Conservation (phyloP, 2,797 vertebrate species). For the Pempheris klunzingeri region DNA sequence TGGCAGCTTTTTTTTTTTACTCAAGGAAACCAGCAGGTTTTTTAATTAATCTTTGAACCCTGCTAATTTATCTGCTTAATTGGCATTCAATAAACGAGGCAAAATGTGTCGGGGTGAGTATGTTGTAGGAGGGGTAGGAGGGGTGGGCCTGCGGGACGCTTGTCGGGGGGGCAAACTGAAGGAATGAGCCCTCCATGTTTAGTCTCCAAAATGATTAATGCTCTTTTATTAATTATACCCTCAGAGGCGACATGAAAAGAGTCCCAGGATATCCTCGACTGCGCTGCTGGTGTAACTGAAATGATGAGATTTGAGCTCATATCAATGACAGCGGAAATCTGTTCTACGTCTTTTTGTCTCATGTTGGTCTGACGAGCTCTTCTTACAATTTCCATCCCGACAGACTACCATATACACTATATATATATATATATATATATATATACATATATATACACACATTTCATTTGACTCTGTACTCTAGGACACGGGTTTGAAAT, state of each 20-base stretch:
- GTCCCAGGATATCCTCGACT: constrained; percentile 69
- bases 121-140: constrained; percentile 50
- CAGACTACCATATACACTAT: not conserved
- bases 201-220: constrained; percentile 83
- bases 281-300: constrained; percentile 59
- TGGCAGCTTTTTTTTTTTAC: constrained; percentile 57
- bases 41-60: constrained; percentile 85
- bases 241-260: constrained; percentile 71
- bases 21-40: constrained; percentile 72
- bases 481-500: constrained; percentile 5
- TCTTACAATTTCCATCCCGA: not conserved
- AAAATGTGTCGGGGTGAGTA: constrained; percentile 60
- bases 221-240: constrained; percentile 84
- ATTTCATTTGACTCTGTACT: constrained; percentile 11
- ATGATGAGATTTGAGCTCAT: constrained; percentile 50
- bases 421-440: no score
- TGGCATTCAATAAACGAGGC: constrained; percentile 81
- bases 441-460: not conserved
- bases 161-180: constrained; percentile 73
- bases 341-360: constrained; percentile 27
- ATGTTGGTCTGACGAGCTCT: constrained; percentile 16
- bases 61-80: constrained; percentile 83
- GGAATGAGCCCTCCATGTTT: constrained; percentile 73
- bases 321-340: constrained; percentile 31
- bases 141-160: constrained; percentile 67